These are phyloP conservation scores for Petrocephalus sullivani DNA, from an alignment of 2,797 vertebrate genomes.

Conservation along the genomic window DNA sequence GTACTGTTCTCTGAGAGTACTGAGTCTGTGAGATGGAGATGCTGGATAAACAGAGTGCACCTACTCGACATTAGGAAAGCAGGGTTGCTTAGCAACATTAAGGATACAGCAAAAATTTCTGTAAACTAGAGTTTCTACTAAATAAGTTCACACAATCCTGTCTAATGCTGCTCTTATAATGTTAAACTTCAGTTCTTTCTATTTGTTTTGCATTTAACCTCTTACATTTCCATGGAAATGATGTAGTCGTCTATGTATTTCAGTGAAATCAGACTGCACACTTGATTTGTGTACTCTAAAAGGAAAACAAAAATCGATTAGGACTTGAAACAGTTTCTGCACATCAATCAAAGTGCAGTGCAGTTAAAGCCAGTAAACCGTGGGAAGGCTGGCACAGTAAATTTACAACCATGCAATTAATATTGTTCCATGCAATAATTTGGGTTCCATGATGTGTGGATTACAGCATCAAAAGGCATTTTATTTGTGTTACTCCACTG, in stretches of 20 bases:
- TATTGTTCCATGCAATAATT: not conserved
- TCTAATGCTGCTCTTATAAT: not conserved
- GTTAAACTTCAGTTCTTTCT: not conserved
- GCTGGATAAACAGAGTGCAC: not conserved
- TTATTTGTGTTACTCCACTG: not conserved
- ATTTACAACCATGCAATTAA: not conserved
- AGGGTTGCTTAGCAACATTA: slow-evolving; percentile 8
- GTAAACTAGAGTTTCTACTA: not conserved
- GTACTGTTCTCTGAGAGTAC: not conserved
- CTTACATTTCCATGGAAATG: not conserved
- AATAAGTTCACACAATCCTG: not conserved
- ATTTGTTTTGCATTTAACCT: not conserved
- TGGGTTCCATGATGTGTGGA: not conserved
- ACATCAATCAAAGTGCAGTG: not conserved
- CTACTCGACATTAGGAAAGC: not conserved
- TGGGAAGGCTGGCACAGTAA: not conserved
- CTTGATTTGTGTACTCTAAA: not conserved
- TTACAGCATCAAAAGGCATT: not conserved
- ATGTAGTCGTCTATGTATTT: not conserved
- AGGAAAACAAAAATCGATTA: not conserved
- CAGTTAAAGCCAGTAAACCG: not conserved
- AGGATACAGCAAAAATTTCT: not conserved
- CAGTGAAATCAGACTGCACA: not conserved
- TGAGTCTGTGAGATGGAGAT: not conserved
- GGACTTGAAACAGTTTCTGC: not conserved